Base-by-base conservation (phyloP, 2,797 vertebrate species). In the Todus mexicanus region DNA sequence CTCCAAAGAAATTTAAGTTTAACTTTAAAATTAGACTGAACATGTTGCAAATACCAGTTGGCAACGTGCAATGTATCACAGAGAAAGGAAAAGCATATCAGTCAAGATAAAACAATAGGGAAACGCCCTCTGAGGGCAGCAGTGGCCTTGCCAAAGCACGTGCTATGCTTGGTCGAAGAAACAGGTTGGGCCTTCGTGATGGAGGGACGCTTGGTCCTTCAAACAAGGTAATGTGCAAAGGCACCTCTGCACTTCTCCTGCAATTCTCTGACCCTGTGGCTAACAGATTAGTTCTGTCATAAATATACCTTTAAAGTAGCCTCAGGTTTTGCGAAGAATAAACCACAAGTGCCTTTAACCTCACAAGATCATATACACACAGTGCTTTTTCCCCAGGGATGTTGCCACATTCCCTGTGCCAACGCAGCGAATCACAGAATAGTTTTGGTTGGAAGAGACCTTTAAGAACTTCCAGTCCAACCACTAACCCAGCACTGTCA, bases 21-120 rank as follows among this genome's bases (percentile, higher is more conserved):
- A 17, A 31, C 42, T 92, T 94, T 35, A 75, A 84, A 91, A 87
- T 81, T 89, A 84, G 64, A 42, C 27, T 40, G 65, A 91, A 85
- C 47, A 38, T 10, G 31, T 57, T 78, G 95, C 78, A 89, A 78
- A 83, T 66, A 93, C 76, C 80, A 91, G 78, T 79, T 83, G 82
- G 77, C 63, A 75, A 35, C 2, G 4, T 29, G 60, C 8, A 9
- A 50, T 7, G n/a, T 13, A 57, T 73, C 25, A 12, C 72, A 48
- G 65, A 12, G 66, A 59, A 77, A 71, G 21, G 65, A 69, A 40
- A 65, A 26, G 65, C 4, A 0, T 33, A 25, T 77, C 0, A 2
- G 37, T 66, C 79, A 79, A 48, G 35, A 59, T 37, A 40, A 48
- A 18, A 48, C 38, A 59, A 53, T 12, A 23, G 3, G 15, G 40